These are phyloP conservation scores for Oegoconia quadripuncta DNA, from an alignment of 2,888 invertebrate genomes.

Conservation along the genomic window DNA sequence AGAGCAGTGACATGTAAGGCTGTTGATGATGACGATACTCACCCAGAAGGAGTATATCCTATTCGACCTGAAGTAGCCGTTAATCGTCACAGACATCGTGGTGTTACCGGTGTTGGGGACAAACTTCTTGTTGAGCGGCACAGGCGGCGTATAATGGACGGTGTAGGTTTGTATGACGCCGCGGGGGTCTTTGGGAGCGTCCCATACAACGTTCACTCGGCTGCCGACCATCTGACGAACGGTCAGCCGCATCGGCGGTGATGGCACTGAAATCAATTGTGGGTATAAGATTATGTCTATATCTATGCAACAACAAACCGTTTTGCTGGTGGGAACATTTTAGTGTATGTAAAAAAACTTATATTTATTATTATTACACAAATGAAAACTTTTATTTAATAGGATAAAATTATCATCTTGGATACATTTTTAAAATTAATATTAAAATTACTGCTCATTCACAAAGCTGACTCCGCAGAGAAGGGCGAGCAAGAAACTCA, in stretches of 20 bases:
- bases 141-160: constrained; percentile 82
- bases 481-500: too few species aligned
- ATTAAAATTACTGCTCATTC: too few species aligned
- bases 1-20: background rate
- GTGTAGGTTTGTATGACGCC: constrained; percentile 83
- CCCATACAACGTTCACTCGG: constrained; percentile 84
- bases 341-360: too few species aligned
- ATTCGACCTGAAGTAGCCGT: constrained; percentile 74
- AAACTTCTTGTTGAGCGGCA: constrained; percentile 72
- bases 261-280: constrained; percentile 70
- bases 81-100: constrained; percentile 65
- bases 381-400: too few species aligned
- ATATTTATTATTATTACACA: too few species aligned
- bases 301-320: too few species aligned
- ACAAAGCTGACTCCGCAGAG: too few species aligned
- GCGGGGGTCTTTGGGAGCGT: constrained; percentile 80
- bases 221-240: constrained; percentile 81
- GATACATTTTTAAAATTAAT: too few species aligned
- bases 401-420: too few species aligned
- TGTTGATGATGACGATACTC: constrained; percentile 30
- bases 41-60: constrained; percentile 87
- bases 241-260: constrained; percentile 82
- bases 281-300: background rate
- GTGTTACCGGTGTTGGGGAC: constrained; percentile 50
- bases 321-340: too few species aligned